phyloP scores from a whole-genome alignment of 2,113 vertebrate species.

The Poeciliopsis occidentalis region DNA sequence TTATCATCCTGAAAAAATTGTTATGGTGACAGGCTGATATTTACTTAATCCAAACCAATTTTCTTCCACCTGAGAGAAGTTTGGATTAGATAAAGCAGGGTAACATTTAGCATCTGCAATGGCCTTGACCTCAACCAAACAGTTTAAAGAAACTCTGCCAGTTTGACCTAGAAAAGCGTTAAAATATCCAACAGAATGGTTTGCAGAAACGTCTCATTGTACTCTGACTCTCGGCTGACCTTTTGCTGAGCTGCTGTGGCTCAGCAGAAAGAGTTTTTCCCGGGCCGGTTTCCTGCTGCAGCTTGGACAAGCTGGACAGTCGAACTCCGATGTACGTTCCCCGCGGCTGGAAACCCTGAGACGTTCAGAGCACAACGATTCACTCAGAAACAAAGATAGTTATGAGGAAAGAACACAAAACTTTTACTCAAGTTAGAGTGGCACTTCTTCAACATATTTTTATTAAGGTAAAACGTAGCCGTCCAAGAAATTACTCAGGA shows the following conservation, averaged over 20 bases:
- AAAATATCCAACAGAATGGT: not conserved
- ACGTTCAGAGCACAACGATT: not conserved
- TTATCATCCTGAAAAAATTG: too few relatives aligned
- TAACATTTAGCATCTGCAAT: not conserved
- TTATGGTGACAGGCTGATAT: too few relatives aligned
- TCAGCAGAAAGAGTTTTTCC: constrained; percentile 85
- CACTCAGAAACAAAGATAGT: not conserved
- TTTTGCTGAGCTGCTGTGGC: constrained; percentile 78
- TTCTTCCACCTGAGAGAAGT: too few relatives aligned
- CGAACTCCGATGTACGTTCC: constrained; percentile 91
- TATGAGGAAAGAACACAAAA: too few relatives aligned
- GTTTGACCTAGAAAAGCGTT: not conserved
- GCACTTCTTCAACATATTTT: too few relatives aligned
- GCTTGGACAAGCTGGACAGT: constrained; percentile 84
- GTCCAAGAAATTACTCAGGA: too few relatives aligned
- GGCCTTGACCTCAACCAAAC: not conserved
- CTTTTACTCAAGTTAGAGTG: too few relatives aligned
- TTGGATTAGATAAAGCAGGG: not conserved
- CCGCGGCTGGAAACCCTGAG: constrained; percentile 92
- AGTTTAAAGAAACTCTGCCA: not conserved
- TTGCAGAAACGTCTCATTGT: not conserved
- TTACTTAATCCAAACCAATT: too few relatives aligned
- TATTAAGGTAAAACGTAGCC: too few relatives aligned
- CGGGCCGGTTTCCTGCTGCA: constrained; percentile 88
- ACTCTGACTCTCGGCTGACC: constrained; percentile 76